These are phyloP conservation scores for Etheostoma spectabile DNA, from an alignment of 2,113 vertebrate genomes.

Conservation along the genomic window DNA sequence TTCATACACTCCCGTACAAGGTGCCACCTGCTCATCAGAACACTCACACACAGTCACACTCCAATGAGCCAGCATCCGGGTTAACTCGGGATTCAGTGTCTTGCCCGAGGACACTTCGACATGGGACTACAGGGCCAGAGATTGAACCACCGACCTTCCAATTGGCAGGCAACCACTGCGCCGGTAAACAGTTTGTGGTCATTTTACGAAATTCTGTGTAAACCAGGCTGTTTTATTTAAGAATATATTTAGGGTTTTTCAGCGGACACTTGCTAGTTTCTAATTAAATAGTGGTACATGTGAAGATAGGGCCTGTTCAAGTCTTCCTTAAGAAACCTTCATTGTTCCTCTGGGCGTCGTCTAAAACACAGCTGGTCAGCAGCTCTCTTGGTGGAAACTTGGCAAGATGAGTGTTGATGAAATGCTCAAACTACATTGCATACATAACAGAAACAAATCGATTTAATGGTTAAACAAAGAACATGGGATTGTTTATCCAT, in stretches of 20 bases:
- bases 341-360: neutral
- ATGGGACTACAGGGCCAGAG: no score
- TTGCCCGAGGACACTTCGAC: no score
- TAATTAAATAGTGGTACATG: neutral
- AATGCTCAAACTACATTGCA: constrained; percentile 16
- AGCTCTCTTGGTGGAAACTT: constrained; percentile 54
- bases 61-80: no score
- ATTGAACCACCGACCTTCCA: no score
- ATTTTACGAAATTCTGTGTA: no score
- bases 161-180: no score
- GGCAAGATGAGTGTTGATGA: constrained; percentile 45
- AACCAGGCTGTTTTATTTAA: neutral
- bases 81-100: no score
- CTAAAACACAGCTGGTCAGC: constrained; percentile 56
- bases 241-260: neutral
- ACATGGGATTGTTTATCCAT: constrained; percentile 39
- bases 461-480: constrained; percentile 41
- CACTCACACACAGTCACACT: no score
- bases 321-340: neutral
- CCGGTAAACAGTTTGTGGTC: no score
- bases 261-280: neutral
- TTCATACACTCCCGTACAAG: no score
- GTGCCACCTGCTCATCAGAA: no score
- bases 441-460: constrained; percentile 45
- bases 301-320: neutral